Percentiles rank a stretch among this genome's conserved stretches.
Evolutionary conservation across 1,140 invertebrate species (phyloP).

Genomic region (Nylanderia fulva): DNA sequence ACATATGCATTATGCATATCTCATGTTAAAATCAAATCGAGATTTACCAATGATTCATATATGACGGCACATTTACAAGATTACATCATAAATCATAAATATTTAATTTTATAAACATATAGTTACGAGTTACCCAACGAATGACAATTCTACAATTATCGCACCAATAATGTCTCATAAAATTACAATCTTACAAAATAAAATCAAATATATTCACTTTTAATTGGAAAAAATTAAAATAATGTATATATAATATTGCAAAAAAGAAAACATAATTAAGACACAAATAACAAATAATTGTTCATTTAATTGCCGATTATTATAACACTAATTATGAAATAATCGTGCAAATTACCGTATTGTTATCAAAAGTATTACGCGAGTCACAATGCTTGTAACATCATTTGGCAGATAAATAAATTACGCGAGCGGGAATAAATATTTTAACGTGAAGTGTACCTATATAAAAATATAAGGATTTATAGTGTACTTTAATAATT

Average conservation of each 20-base stretch:
- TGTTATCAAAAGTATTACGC: neutral
- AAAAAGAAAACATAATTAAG: neutral
- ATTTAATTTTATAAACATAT: conserved; percentile 50
- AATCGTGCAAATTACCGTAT: neutral
- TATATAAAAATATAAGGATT: conserved; percentile 13
- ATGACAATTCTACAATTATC: neutral
- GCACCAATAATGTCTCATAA: neutral
- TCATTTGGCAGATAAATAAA: neutral
- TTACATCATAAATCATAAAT: conserved; percentile 65
- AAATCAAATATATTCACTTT: neutral
- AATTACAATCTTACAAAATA: neutral
- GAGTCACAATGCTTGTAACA: neutral
- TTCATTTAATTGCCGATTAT: too few species aligned
- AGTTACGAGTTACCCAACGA: conserved; percentile 25
- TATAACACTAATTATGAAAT: neutral
- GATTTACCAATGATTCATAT: conserved; percentile 36
- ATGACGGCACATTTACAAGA: conserved; percentile 16
- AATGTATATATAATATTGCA: conserved; percentile 1
- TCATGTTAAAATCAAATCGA: conserved; percentile 39
- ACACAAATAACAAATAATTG: neutral
- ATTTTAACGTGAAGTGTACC: neutral
- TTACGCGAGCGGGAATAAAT: conserved; percentile 12
- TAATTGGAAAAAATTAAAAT: neutral
- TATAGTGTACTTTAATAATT: conserved; percentile 14
- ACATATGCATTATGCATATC: conserved; percentile 5